These are phyloP conservation scores for Microtus oregoni DNA, from an alignment of 2,113 vertebrate species.

Conservation along the genomic window DNA sequence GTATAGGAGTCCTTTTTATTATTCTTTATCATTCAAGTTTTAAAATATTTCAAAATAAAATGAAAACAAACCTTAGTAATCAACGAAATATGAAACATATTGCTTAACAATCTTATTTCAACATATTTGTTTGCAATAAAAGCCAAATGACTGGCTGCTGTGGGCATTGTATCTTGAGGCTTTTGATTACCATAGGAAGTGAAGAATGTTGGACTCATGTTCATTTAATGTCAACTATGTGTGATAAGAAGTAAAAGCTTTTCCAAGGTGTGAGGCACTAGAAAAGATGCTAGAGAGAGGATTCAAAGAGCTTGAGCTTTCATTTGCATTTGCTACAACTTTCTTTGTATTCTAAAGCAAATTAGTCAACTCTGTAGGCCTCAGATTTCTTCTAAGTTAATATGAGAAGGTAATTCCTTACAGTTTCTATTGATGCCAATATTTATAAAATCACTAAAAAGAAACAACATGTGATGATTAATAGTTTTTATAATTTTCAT, in stretches of 20 bases:
- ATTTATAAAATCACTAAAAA: conserved; percentile 52
- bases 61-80: not conserved
- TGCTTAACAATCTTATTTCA: conserved; percentile 29
- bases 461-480: not conserved
- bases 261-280: not conserved
- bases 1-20: not conserved
- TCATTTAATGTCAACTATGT: conserved; percentile 5
- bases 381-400: conserved; percentile 32
- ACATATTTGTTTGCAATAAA: conserved; percentile 32
- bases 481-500: conserved; percentile 35
- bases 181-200: not conserved
- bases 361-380: not conserved
- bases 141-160: not conserved
- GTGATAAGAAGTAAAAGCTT: not conserved
- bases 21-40: conserved; percentile 46
- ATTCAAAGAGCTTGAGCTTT: not conserved
- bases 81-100: conserved; percentile 32
- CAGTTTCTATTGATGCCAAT: not conserved
- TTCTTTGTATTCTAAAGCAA: conserved; percentile 5
- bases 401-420: not conserved
- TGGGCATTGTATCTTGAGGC: not conserved
- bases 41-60: not conserved
- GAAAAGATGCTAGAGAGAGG: not conserved
- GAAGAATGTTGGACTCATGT: not conserved
- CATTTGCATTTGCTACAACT: not conserved